Evolutionary conservation across 2,888 invertebrate genomes (phyloP).

Genomic region (Parascotia fuliginaria): DNA sequence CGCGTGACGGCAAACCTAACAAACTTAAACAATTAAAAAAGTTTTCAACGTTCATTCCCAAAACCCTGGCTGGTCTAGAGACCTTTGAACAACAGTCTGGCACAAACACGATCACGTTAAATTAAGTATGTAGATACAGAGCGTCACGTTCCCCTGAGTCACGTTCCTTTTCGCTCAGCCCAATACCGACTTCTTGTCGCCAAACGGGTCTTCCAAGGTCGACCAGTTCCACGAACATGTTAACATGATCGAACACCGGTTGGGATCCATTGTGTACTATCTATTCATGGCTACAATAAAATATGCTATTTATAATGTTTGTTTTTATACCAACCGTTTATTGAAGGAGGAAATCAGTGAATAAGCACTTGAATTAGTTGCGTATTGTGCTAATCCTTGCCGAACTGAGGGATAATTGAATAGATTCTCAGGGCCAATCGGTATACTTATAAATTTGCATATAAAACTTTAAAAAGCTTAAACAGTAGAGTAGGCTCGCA

Average conservation of each 20-base stretch:
- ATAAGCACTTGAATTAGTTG: not conserved
- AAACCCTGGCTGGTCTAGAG: not conserved
- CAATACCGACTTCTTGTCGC: slow-evolving; percentile 61
- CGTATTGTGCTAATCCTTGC: slow-evolving; percentile 6
- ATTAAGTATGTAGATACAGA: slow-evolving; percentile 19
- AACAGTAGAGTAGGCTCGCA: too few species aligned
- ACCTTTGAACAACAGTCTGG: slow-evolving; percentile 13
- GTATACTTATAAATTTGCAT: too few species aligned
- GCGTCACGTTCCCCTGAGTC: slow-evolving; percentile 55
- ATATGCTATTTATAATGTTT: slow-evolving; percentile 1
- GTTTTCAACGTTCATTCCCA: too few species aligned
- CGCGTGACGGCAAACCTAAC: too few species aligned
- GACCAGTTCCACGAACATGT: slow-evolving; percentile 46
- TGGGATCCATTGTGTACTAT: slow-evolving; percentile 26
- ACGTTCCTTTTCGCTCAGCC: slow-evolving; percentile 66
- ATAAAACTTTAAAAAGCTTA: too few species aligned
- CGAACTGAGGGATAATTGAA: not conserved
- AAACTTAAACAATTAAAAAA: too few species aligned
- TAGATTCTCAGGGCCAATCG: slow-evolving; percentile 19
- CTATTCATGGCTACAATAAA: slow-evolving; percentile 21
- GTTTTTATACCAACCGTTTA: not conserved
- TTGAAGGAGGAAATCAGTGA: not conserved
- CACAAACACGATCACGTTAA: slow-evolving; percentile 5
- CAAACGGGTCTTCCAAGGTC: slow-evolving; percentile 72
- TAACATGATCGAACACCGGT: slow-evolving; percentile 25